Base-by-base conservation (phyloP, 2,888 invertebrate genomes). In the Sycophila texana region DNA sequence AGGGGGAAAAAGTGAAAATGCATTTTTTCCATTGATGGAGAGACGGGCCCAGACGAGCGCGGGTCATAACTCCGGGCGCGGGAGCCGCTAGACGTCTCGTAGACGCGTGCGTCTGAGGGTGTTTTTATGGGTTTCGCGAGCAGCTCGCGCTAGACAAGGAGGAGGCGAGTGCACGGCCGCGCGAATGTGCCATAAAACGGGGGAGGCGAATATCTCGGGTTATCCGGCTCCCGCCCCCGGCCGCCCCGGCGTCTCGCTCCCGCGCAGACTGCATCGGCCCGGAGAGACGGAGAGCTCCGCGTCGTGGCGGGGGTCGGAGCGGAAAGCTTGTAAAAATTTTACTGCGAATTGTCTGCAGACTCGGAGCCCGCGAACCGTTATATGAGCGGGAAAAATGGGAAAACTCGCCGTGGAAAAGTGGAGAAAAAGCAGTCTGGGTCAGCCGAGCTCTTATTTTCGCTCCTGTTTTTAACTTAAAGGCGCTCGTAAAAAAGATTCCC, bases 341-440 rank as follows among this genome's bases (percentile, higher is more conserved):
- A 90, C 89, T 90, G 90, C 89, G 89, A 90, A 90, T 90, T 90
- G 90, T 90, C 90, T 90, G 89, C 89, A 87, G 87, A 88, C 88
- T 84, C 86, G 81, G 86, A 84, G 83, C 86, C 84, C 84, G 82
- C 81, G 84, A 85, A 83, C 84, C 87, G 86, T 89, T 89, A 89
- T 89, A 89, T 87, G 85, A 86, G 84, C 85, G 85, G 86, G 88
- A 88, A 89, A 89, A 88, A 88, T 89, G 86, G 88, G 88, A 89
- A 78, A 88, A 88, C 86, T 86, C 86, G 83, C 83, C 84, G 84
- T n/a, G 85, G 83, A 84, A 83, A 84, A 81, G 79, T 79, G 76
- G 79, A 84, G 86, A 89, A 89, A 89, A 89, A 88, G 83, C 85
- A 86, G 89, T 90, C 89, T 88, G 89, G 89, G 88, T 89, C 89